Conservation (phyloP, 1,140 invertebrate species). For the Glossosoma conforme region DNA sequence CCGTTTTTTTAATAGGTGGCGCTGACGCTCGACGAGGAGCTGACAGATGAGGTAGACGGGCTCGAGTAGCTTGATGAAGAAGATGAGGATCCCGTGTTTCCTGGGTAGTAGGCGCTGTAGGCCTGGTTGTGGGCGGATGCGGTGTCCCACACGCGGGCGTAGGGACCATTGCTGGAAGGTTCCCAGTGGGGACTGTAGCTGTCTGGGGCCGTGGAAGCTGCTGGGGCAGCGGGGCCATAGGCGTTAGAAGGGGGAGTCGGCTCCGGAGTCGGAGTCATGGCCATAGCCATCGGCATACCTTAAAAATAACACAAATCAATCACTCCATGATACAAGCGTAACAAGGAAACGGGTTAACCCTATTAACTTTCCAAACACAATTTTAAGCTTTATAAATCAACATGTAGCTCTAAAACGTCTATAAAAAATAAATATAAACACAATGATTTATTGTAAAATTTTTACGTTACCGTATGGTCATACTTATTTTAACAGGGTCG, state of each 20-base stretch:
- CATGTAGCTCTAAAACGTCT: neutral
- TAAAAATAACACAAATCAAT: too few species aligned
- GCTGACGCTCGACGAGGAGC: conserved; percentile 11
- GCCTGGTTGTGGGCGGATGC: conserved; percentile 60
- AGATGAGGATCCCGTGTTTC: conserved; percentile 50
- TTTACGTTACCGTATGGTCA: too few species aligned
- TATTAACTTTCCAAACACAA: too few species aligned
- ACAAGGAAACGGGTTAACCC: too few species aligned
- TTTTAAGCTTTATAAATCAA: too few species aligned
- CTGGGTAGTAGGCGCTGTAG: conserved; percentile 72
- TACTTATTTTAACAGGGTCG: too few species aligned
- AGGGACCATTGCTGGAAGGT: conserved; percentile 62
- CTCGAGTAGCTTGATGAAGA: conserved; percentile 51
- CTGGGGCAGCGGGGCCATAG: conserved; percentile 51
- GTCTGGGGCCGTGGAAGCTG: conserved; percentile 55
- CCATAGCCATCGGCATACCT: conserved; percentile 72
- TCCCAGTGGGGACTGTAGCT: conserved; percentile 67
- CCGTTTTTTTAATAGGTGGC: conserved; percentile 19
- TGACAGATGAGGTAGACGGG: conserved; percentile 43
- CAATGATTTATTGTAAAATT: too few species aligned
- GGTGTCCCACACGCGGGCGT: conserved; percentile 68
- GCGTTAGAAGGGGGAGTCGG: conserved; percentile 43
- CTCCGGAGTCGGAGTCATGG: conserved; percentile 50
- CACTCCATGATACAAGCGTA: too few species aligned
- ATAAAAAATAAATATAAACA: conserved; percentile 19